phyloP scores from a whole-genome alignment of 2,888 invertebrate genomes.

The Lasioglossum vierecki region DNA sequence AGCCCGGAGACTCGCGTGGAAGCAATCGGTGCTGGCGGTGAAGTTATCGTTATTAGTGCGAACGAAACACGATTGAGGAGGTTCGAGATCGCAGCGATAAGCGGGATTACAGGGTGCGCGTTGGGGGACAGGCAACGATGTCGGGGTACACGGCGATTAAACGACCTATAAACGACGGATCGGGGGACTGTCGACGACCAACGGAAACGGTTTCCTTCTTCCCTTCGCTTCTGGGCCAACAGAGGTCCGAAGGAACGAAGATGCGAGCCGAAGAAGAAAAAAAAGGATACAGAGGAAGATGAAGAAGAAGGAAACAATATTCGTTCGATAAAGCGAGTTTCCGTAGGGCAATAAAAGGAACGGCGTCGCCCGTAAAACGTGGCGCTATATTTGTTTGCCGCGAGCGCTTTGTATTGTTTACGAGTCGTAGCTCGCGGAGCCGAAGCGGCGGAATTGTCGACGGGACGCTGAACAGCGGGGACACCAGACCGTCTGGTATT shows the following conservation, averaged over 20 bases:
- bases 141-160: conserved; percentile 23
- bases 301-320: conserved; percentile 46
- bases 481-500: conserved; percentile 51
- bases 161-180: conserved; percentile 52
- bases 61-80: conserved; percentile 46
- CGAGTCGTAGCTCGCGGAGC: conserved; percentile 58
- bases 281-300: neutral
- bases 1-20: neutral
- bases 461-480: conserved; percentile 70
- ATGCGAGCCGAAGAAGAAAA: neutral
- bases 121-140: conserved; percentile 45
- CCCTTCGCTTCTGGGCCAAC: conserved; percentile 30
- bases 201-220: neutral
- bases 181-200: conserved; percentile 28
- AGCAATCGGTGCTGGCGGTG: neutral
- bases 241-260: neutral
- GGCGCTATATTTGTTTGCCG: conserved; percentile 72
- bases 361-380: conserved; percentile 69
- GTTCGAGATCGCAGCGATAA: conserved; percentile 39
- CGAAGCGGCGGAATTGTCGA: conserved; percentile 67
- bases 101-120: conserved; percentile 17
- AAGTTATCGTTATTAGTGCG: conserved; percentile 39
- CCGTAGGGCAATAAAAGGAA: conserved; percentile 59
- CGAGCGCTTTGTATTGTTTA: conserved; percentile 69
- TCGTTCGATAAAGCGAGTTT: conserved; percentile 71